Conservation (phyloP, 2,113 vertebrate species). For the Ardeotis arabs region DNA sequence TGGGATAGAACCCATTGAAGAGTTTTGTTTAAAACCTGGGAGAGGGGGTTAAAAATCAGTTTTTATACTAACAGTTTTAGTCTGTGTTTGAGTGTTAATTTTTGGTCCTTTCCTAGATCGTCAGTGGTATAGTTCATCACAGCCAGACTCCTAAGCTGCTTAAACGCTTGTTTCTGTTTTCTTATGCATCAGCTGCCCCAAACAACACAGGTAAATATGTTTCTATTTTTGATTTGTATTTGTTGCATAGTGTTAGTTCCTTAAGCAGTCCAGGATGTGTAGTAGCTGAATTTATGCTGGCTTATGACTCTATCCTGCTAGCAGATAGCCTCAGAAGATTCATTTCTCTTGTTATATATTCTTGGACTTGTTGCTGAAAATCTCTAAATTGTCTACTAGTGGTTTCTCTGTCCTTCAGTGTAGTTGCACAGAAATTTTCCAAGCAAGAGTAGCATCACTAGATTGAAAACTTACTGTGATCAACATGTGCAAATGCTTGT, state of each 20-base stretch:
- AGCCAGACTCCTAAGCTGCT: constrained; percentile 84
- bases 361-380: background rate
- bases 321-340: background rate
- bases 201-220: constrained; percentile 71
- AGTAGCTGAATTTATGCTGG: background rate
- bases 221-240: background rate
- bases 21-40: background rate
- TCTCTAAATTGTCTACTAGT: background rate
- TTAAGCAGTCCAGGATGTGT: background rate
- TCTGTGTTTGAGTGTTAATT: constrained; percentile 8
- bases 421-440: background rate
- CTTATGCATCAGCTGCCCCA: constrained; percentile 78
- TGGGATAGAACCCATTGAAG: background rate
- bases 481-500: background rate
- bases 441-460: background rate
- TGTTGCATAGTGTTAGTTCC: background rate
- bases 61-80: background rate
- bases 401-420: background rate
- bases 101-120: constrained; percentile 78
- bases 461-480: background rate
- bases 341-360: background rate
- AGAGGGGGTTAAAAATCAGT: background rate
- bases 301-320: background rate
- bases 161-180: constrained; percentile 88
- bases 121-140: constrained; percentile 88